Evolutionary conservation across 1,140 invertebrate genomes (phyloP).

Genomic region (Sycophila sp.): DNA sequence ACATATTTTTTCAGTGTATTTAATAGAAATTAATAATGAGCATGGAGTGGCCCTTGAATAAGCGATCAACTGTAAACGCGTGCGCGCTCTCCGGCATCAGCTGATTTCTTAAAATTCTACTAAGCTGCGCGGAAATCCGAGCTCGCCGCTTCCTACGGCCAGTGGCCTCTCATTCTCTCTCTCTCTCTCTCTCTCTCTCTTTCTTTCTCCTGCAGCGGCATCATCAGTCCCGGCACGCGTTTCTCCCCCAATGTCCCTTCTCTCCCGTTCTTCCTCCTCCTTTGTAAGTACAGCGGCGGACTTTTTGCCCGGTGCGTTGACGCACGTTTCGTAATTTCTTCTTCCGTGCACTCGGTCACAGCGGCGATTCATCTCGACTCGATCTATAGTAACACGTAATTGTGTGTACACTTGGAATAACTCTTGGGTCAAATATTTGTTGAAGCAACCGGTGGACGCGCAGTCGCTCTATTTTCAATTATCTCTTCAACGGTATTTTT

Average conservation of each 20-base stretch:
- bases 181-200: background rate
- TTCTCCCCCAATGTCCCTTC: background rate
- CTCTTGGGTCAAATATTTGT: background rate
- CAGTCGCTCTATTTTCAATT: slow-evolving; percentile 7
- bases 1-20: too few species aligned
- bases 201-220: background rate
- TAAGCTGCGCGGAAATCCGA: slow-evolving; percentile 47
- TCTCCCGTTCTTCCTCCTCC: background rate
- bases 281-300: background rate
- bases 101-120: slow-evolving; percentile 51
- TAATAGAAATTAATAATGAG: too few species aligned
- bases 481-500: too few species aligned
- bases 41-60: slow-evolving; percentile 11
- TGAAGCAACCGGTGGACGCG: background rate
- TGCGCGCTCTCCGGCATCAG: slow-evolving; percentile 5
- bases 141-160: slow-evolving; percentile 42
- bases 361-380: too few species aligned
- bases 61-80: background rate
- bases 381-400: background rate
- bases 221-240: slow-evolving; percentile 40
- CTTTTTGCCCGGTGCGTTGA: background rate
- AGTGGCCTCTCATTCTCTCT: background rate
- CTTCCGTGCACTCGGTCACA: background rate
- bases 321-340: background rate
- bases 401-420: background rate